Evolutionary conservation across 1,140 invertebrate species (phyloP), one percentile per base, ranked within the genome.

Genomic region (Plectrocnemia conspersa): DNA sequence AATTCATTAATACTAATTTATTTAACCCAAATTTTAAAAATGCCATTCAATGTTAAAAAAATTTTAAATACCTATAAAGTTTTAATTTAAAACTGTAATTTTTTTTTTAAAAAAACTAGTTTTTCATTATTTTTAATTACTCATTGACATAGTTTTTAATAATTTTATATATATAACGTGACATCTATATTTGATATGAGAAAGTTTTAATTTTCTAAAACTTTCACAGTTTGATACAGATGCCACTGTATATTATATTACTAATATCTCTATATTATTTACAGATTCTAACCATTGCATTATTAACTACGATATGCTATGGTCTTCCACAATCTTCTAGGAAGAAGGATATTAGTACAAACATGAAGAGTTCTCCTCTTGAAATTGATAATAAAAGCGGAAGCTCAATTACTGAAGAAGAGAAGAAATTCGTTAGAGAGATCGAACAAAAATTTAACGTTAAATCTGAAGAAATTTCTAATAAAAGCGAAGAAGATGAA

Each of bases 391-490:
- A 45, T 64, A 9, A 63, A 67, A 44, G 36, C 64, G 35, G 62
- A 66, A 64, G 9, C 63, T 65, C 53, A 22, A 55, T 27, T 25
- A 76, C 73, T 27, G 65, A 67, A 16, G 71, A 74, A 54, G 74
- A 76, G 62, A 70, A 62, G 60, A 65, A 68, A 52, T 76, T 76
- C 61, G 54, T 76, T 35, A 68, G 68, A 60, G 73, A 73, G 63
- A 70, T 76, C 16, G 74, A 76, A 69, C 67, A 67, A 52, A 76
- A 74, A 58, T 63, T 64, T 41, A 68, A 73, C 33, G 57, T 67
- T 23, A 60, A 65, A 16, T 35, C 49, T 15, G 56, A 69, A 21
- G 46, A 42, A 11, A n/a, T n/a, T n/a, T n/a, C n/a, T n/a, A n/a
- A n/a, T n/a, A n/a, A n/a, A n/a, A 56, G 48, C 5, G 55, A 61